Percentiles rank a stretch among this genome's conserved stretches.
Evolutionary conservation across 2,113 vertebrate species (phyloP).

Genomic region (Sterna hirundo): DNA sequence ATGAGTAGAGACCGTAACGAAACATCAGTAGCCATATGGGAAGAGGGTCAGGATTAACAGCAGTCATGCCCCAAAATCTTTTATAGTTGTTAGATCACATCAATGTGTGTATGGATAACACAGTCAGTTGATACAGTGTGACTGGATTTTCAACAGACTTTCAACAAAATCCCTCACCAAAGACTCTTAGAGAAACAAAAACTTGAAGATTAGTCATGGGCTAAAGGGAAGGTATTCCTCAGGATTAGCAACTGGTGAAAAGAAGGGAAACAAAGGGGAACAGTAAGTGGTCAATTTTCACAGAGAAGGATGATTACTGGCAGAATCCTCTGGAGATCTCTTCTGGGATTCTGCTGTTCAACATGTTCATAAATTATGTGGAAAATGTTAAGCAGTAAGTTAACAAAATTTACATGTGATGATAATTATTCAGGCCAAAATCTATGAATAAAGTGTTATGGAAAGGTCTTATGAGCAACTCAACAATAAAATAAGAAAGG

Average conservation of each 20-base stretch:
- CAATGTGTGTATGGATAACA: background rate
- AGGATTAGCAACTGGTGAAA: constrained; percentile 50
- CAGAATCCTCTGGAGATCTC: constrained; percentile 20
- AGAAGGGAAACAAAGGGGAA: constrained; percentile 30
- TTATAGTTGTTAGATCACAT: constrained; percentile 13
- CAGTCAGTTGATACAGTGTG: constrained; percentile 35
- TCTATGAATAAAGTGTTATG: background rate
- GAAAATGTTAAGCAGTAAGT: background rate
- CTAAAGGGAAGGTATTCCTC: constrained; percentile 43
- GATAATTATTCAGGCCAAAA: background rate
- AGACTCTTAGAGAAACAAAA: constrained; percentile 49
- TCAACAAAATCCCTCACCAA: constrained; percentile 35
- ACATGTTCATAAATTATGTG: background rate
- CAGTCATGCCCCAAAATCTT: background rate
- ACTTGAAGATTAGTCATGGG: constrained; percentile 55
- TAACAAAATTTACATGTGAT: background rate
- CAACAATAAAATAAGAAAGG: background rate
- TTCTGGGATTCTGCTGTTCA: background rate
- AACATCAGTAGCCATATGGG: background rate
- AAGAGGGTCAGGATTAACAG: constrained; percentile 5
- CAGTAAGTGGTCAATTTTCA: constrained; percentile 45
- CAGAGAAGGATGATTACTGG: constrained; percentile 12
- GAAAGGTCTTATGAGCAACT: background rate
- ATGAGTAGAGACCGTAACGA: background rate
- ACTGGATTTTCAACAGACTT: constrained; percentile 53